phyloP scores from a whole-genome alignment of 2,113 vertebrate species.

The Apus apus region DNA sequence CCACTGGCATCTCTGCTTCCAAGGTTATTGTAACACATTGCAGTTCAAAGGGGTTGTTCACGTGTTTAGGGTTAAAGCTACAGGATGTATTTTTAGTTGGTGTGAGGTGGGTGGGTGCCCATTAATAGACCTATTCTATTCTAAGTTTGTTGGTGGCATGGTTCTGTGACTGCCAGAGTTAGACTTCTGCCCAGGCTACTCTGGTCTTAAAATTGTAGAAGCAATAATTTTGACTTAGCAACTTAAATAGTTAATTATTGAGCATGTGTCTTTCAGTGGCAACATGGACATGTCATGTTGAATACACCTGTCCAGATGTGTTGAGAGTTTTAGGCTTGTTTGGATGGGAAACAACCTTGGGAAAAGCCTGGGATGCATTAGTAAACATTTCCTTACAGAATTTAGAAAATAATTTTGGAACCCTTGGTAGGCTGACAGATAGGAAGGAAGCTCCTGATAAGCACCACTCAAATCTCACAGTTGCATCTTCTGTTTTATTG shows the following conservation, averaged over 20 bases:
- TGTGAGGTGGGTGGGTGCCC: background rate
- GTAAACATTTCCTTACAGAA: background rate
- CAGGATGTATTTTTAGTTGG: background rate
- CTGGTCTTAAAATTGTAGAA: background rate
- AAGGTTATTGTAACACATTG: background rate
- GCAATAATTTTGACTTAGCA: background rate
- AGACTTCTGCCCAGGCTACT: background rate
- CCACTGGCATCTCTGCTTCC: background rate
- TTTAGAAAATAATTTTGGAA: background rate
- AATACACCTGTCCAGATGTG: background rate
- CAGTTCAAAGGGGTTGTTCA: background rate
- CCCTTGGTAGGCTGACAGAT: background rate
- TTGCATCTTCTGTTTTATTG: background rate
- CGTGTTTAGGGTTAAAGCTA: background rate
- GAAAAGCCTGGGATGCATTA: background rate
- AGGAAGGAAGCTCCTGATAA: background rate
- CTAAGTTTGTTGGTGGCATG: background rate
- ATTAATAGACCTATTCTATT: background rate
- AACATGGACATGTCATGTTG: background rate
- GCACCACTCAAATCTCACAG: background rate
- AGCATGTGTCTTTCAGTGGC: background rate
- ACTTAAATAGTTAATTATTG: background rate
- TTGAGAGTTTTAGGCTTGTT: background rate
- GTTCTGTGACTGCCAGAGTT: background rate
- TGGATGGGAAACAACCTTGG: background rate